phyloP scores from a whole-genome alignment of 2,888 invertebrate species.

The Eupithecia insigniata region DNA sequence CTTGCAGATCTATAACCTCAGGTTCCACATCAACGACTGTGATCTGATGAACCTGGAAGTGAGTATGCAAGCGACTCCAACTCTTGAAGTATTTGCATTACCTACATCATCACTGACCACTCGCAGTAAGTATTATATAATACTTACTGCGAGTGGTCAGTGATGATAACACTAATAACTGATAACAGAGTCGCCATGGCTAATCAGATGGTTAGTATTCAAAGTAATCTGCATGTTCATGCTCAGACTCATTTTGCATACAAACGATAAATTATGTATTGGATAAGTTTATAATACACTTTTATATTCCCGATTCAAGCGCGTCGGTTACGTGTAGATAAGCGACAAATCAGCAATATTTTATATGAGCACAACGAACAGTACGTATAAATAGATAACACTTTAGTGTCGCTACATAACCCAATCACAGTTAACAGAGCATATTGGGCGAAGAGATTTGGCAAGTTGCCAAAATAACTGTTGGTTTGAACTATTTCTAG shows the following conservation, averaged over 20 bases:
- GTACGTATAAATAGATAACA: neutral
- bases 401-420: neutral
- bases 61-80: neutral
- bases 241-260: neutral
- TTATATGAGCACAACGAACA: neutral
- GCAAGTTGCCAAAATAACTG: neutral
- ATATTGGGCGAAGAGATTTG: neutral
- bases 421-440: neutral
- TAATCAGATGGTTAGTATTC: neutral
- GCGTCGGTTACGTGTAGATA: neutral
- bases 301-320: neutral
- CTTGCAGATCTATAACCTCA: constrained; percentile 90
- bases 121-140: too few species aligned
- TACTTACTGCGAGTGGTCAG: neutral
- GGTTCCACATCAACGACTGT: constrained; percentile 96
- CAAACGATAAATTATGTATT: too few species aligned
- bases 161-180: too few species aligned
- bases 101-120: too few species aligned
- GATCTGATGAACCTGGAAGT: constrained; percentile 94
- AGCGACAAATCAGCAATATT: neutral
- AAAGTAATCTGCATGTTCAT: neutral
- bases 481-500: constrained; percentile 58
- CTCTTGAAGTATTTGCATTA: neutral
- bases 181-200: neutral
- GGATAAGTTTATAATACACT: too few species aligned